These are phyloP conservation scores for Hoplodrina blanda DNA, from an alignment of 2,888 invertebrate genomes.

Conservation along the genomic window DNA sequence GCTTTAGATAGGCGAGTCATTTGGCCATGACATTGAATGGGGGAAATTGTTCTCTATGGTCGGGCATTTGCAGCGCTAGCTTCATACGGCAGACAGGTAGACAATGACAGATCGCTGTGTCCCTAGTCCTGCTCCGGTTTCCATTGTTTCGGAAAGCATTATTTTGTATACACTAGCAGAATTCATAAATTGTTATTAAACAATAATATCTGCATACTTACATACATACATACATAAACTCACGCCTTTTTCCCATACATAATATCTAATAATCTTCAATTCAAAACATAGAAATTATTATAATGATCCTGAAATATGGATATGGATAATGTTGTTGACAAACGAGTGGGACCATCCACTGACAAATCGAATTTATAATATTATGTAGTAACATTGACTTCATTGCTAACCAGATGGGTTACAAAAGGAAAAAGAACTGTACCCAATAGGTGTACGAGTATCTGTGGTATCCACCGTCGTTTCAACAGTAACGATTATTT, in stretches of 20 bases:
- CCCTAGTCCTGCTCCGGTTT: slow-evolving; percentile 15
- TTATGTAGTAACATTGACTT: slow-evolving; percentile 5
- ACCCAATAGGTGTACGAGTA: background rate
- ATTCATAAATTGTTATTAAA: slow-evolving; percentile 5
- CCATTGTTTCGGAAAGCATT: slow-evolving; percentile 13
- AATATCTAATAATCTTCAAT: background rate
- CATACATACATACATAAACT: no score
- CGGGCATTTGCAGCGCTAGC: slow-evolving; percentile 23
- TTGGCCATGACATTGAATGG: slow-evolving; percentile 18
- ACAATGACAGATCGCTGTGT: slow-evolving; percentile 49
- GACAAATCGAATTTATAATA: background rate
- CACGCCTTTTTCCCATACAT: no score
- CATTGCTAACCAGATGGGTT: background rate
- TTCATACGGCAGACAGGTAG: slow-evolving; percentile 48
- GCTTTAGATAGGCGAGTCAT: slow-evolving; percentile 26
- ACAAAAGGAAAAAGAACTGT: background rate
- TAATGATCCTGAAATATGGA: background rate
- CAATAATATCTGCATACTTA: no score
- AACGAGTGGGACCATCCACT: background rate
- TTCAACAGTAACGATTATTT: no score
- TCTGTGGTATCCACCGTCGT: no score
- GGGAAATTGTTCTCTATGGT: slow-evolving; percentile 32
- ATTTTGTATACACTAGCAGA: slow-evolving; percentile 15
- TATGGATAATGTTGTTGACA: background rate
- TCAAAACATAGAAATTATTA: background rate